Evolutionary conservation across 1,140 invertebrate species (phyloP).

Genomic region (Zaprionus tsacasi): DNA sequence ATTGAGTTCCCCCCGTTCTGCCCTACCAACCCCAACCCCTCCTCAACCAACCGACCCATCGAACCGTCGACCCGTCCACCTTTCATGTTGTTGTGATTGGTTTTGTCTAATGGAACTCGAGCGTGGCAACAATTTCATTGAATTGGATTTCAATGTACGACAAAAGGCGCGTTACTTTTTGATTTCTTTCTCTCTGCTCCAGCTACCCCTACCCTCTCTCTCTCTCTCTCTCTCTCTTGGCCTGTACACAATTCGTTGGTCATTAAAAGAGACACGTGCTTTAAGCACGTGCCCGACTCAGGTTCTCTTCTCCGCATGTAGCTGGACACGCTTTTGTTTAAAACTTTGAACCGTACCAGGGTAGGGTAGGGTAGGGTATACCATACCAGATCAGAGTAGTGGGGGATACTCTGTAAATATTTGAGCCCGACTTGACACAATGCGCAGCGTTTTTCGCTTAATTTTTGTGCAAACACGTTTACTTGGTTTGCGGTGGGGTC

Average conservation of each 20-base stretch:
- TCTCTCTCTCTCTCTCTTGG: background rate
- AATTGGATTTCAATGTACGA: slow-evolving; percentile 82
- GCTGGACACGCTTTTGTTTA: slow-evolving; percentile 62
- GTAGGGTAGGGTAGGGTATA: background rate
- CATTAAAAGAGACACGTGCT: slow-evolving; percentile 84
- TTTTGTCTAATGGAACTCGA: slow-evolving; percentile 84
- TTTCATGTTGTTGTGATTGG: slow-evolving; percentile 76
- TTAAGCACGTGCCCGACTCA: slow-evolving; percentile 74
- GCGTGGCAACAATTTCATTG: slow-evolving; percentile 78
- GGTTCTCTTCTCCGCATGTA: slow-evolving; percentile 46
- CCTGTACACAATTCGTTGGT: slow-evolving; percentile 71
- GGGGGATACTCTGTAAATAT: slow-evolving; percentile 61
- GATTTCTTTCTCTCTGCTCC: slow-evolving; percentile 49
- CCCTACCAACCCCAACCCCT: background rate
- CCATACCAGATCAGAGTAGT: background rate
- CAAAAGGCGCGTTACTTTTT: slow-evolving; percentile 62
- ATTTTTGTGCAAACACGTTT: slow-evolving; percentile 79
- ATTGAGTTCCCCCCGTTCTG: slow-evolving; percentile 49
- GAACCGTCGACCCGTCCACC: slow-evolving; percentile 35
- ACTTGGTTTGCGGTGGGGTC: slow-evolving; percentile 54
- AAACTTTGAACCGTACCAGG: slow-evolving; percentile 29
- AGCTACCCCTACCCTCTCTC: background rate
- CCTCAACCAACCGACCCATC: background rate
- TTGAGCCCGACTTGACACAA: slow-evolving; percentile 68
- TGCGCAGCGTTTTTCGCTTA: slow-evolving; percentile 73